Evolutionary conservation across 2,888 invertebrate species (phyloP).

Genomic region (Ichneumoninae sp.): DNA sequence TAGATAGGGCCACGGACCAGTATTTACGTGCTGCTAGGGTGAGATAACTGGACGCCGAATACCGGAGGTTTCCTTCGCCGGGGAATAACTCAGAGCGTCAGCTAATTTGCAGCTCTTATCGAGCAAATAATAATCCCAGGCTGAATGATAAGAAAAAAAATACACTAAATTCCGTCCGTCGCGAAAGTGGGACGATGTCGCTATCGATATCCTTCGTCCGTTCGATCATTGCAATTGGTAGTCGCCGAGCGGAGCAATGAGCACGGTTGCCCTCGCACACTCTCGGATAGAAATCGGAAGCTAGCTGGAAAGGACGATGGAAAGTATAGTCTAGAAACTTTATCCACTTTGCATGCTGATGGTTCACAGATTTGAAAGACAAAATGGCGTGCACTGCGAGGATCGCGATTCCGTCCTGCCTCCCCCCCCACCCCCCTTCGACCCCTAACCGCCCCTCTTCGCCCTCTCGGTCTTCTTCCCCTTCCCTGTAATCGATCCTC

Average conservation of each 20-base stretch:
- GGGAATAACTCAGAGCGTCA: not conserved
- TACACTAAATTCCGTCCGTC: not conserved
- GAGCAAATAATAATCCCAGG: not conserved
- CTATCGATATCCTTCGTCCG: not conserved
- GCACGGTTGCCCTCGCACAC: not conserved
- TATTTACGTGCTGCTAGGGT: slow-evolving; percentile 1
- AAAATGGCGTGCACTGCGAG: slow-evolving; percentile 73
- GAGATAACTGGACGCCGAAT: not conserved
- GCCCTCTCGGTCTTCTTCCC: not conserved
- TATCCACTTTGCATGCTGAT: slow-evolving; percentile 81
- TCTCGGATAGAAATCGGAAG: slow-evolving; percentile 72
- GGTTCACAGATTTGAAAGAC: slow-evolving; percentile 77
- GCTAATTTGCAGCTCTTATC: slow-evolving; percentile 23
- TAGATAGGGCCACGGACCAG: not conserved
- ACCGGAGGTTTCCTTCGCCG: slow-evolving; percentile 9
- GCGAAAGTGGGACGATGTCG: not conserved
- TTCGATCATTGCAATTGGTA: slow-evolving; percentile 8
- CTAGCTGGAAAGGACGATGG: slow-evolving; percentile 71
- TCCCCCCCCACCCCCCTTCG: not conserved
- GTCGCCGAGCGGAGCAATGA: slow-evolving; percentile 27
- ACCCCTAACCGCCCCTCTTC: not conserved
- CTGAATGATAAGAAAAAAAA: not conserved
- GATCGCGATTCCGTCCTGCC: slow-evolving; percentile 71
- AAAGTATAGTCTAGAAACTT: slow-evolving; percentile 77
- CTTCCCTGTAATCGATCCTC: slow-evolving; percentile 76